These are phyloP conservation scores for Alentia gelatinosa DNA, from an alignment of 2,888 invertebrate species.

Conservation along the genomic window DNA sequence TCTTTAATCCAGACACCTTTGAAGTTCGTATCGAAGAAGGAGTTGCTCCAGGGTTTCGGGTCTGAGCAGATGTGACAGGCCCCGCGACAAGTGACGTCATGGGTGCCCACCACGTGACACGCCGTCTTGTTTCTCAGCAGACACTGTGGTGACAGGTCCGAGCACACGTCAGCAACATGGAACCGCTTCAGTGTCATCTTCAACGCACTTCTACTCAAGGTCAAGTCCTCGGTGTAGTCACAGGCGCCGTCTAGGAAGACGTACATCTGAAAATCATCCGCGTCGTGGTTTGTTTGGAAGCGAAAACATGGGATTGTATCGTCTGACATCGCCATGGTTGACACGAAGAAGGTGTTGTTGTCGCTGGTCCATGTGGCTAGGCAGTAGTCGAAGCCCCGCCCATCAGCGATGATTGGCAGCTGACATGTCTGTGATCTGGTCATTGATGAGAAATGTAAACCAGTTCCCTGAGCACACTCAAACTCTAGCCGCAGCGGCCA, in stretches of 20 bases:
- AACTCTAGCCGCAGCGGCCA: not conserved
- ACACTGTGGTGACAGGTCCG: not conserved
- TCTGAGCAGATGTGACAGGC: not conserved
- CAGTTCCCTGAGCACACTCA: not conserved
- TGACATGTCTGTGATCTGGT: not conserved
- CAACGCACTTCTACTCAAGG: not conserved
- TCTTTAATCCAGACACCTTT: slow-evolving; percentile 5
- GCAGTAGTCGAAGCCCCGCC: not conserved
- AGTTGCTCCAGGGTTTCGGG: not conserved
- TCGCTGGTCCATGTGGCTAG: not conserved
- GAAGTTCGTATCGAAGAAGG: not conserved
- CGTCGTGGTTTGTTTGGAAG: not conserved
- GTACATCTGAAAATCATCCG: not conserved
- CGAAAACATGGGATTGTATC: not conserved
- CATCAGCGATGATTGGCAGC: not conserved
- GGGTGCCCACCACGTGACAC: not conserved
- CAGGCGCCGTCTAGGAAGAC: not conserved
- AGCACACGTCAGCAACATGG: not conserved
- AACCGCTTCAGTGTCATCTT: not conserved
- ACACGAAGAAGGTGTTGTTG: not conserved
- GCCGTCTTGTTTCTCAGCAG: not conserved
- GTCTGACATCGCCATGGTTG: not conserved
- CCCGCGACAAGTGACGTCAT: not conserved
- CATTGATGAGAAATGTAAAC: not conserved
- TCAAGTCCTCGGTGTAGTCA: not conserved